A percentile compares a stretch with the other conserved stretches of the same genome.
Evolutionary conservation across 1,140 invertebrate genomes (phyloP).

Genomic region (Sarcophaga bullata): DNA sequence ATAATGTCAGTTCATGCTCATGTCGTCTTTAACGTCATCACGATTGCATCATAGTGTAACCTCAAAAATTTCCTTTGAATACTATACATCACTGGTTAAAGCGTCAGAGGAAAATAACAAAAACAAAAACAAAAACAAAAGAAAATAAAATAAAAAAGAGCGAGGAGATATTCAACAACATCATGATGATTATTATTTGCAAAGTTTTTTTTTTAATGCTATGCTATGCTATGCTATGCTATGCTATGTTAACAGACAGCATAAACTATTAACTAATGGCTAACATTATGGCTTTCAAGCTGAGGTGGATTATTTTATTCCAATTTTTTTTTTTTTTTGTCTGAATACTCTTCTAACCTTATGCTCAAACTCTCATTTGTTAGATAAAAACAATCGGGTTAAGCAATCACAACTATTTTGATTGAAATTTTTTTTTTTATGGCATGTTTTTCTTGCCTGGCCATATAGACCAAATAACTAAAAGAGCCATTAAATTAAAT

Average conservation of each 20-base stretch:
- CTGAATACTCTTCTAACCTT: not conserved
- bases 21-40: constrained; percentile 47
- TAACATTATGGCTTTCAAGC: not conserved
- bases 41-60: constrained; percentile 46
- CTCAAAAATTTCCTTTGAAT: constrained; percentile 29
- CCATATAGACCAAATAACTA: not conserved
- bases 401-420: not conserved
- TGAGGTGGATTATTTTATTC: not conserved
- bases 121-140: not conserved
- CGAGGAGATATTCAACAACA: not conserved
- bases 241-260: not conserved
- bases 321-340: too few species aligned
- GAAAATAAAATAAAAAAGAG: not conserved
- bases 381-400: not conserved
- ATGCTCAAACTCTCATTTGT: constrained; percentile 15
- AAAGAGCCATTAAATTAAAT: not conserved
- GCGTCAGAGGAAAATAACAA: constrained; percentile 1
- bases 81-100: constrained; percentile 11
- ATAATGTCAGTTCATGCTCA: constrained; percentile 40
- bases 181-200: not conserved
- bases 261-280: not conserved
- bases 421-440: not conserved
- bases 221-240: not conserved
- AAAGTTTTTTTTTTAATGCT: too few species aligned
- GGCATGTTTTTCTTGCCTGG: not conserved